Percentiles rank a stretch among this genome's conserved stretches.
Conservation (phyloP, 1,140 invertebrate genomes). For the Acromyrmex charruanus region DNA sequence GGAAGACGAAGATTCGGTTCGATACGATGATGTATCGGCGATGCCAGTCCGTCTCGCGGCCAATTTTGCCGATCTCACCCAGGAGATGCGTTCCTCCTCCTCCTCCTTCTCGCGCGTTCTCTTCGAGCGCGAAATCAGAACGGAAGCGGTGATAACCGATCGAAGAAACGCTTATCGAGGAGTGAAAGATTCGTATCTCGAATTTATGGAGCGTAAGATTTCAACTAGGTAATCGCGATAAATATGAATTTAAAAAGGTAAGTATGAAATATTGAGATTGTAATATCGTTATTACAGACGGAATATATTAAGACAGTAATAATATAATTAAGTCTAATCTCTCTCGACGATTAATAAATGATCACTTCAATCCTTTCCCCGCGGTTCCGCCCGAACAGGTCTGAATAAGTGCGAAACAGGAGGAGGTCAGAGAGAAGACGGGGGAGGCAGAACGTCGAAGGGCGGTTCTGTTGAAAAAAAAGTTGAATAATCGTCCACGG, state of each 20-base stretch:
- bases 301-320: constrained; percentile 12
- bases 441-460: constrained; percentile 29
- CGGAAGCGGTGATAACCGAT: constrained; percentile 13
- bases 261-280: neutral
- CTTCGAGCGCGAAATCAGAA: constrained; percentile 6
- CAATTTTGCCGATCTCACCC: constrained; percentile 36
- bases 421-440: neutral
- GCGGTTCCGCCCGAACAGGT: neutral
- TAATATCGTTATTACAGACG: neutral
- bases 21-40: constrained; percentile 60
- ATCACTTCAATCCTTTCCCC: neutral
- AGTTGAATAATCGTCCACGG: constrained; percentile 68
- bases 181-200: neutral
- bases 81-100: neutral
- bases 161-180: constrained; percentile 3
- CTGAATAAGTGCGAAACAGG: neutral
- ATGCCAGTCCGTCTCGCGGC: constrained; percentile 14
- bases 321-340: constrained; percentile 20
- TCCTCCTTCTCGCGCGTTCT: too few species aligned
- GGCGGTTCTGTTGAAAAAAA: constrained; percentile 48
- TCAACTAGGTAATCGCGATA: neutral
- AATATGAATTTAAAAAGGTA: neutral
- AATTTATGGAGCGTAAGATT: constrained; percentile 5
- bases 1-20: constrained; percentile 61
- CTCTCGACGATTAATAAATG: constrained; percentile 1